A percentile compares a stretch with the other conserved stretches of the same genome.
Evolutionary conservation across 1,140 invertebrate species (phyloP).

Genomic region (Ceratina australensis): DNA sequence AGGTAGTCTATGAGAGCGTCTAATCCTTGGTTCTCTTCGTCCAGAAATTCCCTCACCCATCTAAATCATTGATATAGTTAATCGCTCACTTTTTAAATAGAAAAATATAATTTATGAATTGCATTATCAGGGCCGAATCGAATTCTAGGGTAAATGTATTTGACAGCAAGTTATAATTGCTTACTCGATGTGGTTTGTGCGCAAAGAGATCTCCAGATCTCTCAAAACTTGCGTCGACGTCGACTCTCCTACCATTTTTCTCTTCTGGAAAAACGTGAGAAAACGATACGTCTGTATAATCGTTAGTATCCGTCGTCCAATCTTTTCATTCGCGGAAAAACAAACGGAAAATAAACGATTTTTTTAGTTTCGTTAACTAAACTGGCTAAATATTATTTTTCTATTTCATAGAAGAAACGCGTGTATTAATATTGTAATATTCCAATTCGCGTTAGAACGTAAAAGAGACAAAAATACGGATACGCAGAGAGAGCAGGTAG

Average conservation of each 20-base stretch:
- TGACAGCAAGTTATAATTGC: conserved; percentile 68
- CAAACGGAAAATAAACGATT: conserved; percentile 42
- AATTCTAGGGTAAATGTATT: too few relatives aligned
- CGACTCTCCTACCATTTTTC: conserved; percentile 97
- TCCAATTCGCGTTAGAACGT: background rate
- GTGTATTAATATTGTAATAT: too few relatives aligned
- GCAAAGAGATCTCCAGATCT: conserved; percentile 98
- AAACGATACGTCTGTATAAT: conserved; percentile 78
- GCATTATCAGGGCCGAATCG: too few relatives aligned
- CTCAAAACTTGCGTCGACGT: conserved; percentile 98
- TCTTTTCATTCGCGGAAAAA: conserved; percentile 20
- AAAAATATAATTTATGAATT: too few relatives aligned
- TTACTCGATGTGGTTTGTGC: conserved; percentile 99
- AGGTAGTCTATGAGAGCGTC: conserved; percentile 98
- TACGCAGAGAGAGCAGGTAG: conserved; percentile 13
- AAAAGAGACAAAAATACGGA: conserved; percentile 26
- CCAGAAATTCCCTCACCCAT: conserved; percentile 99
- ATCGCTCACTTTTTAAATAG: too few relatives aligned
- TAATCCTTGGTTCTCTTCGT: conserved; percentile 96
- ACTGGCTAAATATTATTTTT: background rate
- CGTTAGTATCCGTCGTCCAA: conserved; percentile 69
- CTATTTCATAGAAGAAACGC: background rate
- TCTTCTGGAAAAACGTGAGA: conserved; percentile 89
- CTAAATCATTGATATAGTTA: conserved; percentile 77
- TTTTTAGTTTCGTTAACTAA: conserved; percentile 24